Conservation (phyloP, 2,113 vertebrate genomes). For the Aramus guarauna region DNA sequence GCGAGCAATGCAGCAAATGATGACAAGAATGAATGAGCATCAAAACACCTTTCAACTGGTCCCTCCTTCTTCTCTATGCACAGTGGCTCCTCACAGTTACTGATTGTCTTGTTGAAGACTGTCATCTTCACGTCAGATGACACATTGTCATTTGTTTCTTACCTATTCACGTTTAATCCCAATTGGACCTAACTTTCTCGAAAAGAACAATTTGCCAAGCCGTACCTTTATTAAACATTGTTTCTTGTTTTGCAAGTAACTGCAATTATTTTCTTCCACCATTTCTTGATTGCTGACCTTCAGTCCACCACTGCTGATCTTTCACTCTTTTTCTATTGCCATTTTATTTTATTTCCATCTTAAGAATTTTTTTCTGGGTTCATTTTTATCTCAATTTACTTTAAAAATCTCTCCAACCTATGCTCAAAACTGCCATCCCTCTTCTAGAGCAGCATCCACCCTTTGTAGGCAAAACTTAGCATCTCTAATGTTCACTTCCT, state of each 20-base stretch:
- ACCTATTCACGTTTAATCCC: not conserved
- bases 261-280: not conserved
- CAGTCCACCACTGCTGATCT: not conserved
- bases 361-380: not conserved
- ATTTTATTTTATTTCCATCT: not conserved
- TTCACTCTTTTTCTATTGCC: not conserved
- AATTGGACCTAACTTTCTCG: not conserved
- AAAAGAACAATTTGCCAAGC: not conserved
- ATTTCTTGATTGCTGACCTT: not conserved
- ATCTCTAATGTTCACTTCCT: no score
- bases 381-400: not conserved
- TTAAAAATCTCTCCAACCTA: not conserved
- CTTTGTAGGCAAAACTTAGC: not conserved
- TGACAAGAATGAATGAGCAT: not conserved
- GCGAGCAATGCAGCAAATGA: not conserved
- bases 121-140: not conserved
- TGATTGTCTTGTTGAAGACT: not conserved
- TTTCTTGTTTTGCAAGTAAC: not conserved
- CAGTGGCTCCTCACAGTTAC: not conserved
- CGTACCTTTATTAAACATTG: not conserved
- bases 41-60: not conserved
- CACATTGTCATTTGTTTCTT: not conserved
- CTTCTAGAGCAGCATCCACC: not conserved
- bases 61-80: not conserved
- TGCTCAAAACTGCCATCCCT: not conserved